These are phyloP conservation scores for Misgurnus anguillicaudatus DNA, from an alignment of 2,113 vertebrate genomes.

Conservation along the genomic window DNA sequence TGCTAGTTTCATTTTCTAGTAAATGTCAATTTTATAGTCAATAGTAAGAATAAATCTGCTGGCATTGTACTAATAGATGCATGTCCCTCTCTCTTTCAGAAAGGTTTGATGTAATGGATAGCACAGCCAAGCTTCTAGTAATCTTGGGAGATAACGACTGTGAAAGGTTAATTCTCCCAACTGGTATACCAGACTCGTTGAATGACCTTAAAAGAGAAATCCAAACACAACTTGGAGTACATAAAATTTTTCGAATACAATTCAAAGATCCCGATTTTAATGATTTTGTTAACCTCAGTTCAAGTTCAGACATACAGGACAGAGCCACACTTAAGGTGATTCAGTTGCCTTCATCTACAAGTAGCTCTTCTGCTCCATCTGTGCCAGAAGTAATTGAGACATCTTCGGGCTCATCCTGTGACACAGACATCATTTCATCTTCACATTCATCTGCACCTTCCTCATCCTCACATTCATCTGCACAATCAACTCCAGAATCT, in stretches of 20 bases:
- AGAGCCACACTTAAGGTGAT: background rate
- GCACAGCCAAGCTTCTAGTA: conserved; percentile 8
- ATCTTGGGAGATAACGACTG: background rate
- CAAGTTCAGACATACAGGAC: background rate
- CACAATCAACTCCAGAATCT: no score
- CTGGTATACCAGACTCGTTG: background rate
- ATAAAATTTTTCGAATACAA: background rate
- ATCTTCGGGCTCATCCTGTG: no score
- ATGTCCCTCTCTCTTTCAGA: no score
- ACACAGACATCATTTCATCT: background rate
- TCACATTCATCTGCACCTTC: background rate
- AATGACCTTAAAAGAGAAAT: conserved; percentile 6
- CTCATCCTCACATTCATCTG: background rate
- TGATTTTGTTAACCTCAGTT: conserved; percentile 14
- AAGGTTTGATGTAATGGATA: background rate
- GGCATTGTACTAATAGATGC: no score
- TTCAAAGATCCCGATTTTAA: conserved; percentile 10
- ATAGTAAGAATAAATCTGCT: no score
- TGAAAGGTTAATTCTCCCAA: conserved; percentile 15
- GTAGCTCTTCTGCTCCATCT: no score
- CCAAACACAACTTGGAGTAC: background rate
- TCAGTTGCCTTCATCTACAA: background rate
- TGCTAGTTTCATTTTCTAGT: no score
- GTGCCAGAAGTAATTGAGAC: no score
- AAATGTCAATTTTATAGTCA: no score